Base-by-base conservation (phyloP, 2,888 invertebrate species). In the Andrena chrysosceles region DNA sequence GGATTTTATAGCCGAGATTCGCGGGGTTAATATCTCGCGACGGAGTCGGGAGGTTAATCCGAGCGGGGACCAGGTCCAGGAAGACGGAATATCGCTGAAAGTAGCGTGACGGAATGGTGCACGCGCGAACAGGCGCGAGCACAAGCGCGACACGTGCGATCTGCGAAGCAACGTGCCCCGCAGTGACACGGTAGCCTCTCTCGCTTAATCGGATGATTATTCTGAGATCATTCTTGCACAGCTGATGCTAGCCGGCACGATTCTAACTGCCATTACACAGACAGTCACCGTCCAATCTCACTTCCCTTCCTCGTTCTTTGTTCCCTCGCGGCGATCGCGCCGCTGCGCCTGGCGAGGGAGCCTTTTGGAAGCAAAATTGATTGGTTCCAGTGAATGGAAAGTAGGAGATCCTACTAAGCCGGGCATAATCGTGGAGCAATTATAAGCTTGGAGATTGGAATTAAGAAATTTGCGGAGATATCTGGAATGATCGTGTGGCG, bases 161-260 rank as follows among this genome's bases (percentile, higher is more conserved):
- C 1, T 10, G 48, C 68, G 64, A 74, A 75, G 72, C 75, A 84
- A 83, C 82, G 90, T 86, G 86, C 81, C 81, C 87, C 85, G 77
- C 87, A 83, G 84, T 89, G 90, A 88, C 90, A 91, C 86, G 88
- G 87, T 90, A 87, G 89, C 87, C 90, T 91, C 88, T 91, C 87
- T 87, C 76, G 85, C 85, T 91, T 92, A 93, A 93, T 92, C 92
- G 88, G 89, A 92, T 91, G 92, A 93, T 93, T 93, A 93, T 93
- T 93, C 91, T 91, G 91, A 92, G 91, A 92, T 92, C 91, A 91
- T 90, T 92, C 91, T 90, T 87, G 56, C 56, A 88, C 90, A 88
- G 88, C 88, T 88, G 90, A 88, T 85, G 83, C 84, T 60, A 64
- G 75, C 31, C 73, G 73, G 76, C 86, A 75, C 75, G 77, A 72